Base-by-base conservation (phyloP, 2,888 invertebrate genomes). In the Chouioia cunea region DNA sequence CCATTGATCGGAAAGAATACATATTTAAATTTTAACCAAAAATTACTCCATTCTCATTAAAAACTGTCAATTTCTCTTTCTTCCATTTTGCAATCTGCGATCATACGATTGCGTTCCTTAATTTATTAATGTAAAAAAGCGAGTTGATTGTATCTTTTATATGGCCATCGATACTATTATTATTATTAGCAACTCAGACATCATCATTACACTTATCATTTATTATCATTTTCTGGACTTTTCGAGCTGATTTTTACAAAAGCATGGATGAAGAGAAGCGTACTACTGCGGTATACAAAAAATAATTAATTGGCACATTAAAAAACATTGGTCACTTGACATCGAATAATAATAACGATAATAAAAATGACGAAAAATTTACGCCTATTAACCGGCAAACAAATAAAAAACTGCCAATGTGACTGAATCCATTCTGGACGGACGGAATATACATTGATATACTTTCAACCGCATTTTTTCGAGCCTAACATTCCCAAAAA, bases 201-300 rank as follows among this genome's bases (percentile, higher is more conserved):
- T 56, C 63, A 68, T 59, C 46, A 48, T 54, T 59, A 70, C 70
- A 66, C 22, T 58, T 62, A 27, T 54, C 46, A 65, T 71, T 65
- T 57, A 58, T 50, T 68, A 23, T 52, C 23, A 27, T 52, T 73
- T 74, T 73, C 76, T 78, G 80, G 81, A 80, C 71, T 77, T 80
- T 81, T 82, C 82, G 80, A 78, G 80, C 79, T 80, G 82, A 79
- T 81, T 84, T 79, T 81, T 81, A 50, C 65, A 36, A 77, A 75
- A 80, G 79, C 76, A 77, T 81, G 82, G 79, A 75, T 80, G 83
- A 82, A 81, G 80, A 80, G 81, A 79, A 77, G 73, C 60, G 59
- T 50, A 56, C 70, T 12, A 36, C 52, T 65, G 64, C 65, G 73
- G 59, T 52, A 36, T 12, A 46, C 62, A 65, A 65, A 56, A 62